These are phyloP conservation scores for Muscicapa striata DNA, from an alignment of 2,797 vertebrate genomes.

Conservation along the genomic window DNA sequence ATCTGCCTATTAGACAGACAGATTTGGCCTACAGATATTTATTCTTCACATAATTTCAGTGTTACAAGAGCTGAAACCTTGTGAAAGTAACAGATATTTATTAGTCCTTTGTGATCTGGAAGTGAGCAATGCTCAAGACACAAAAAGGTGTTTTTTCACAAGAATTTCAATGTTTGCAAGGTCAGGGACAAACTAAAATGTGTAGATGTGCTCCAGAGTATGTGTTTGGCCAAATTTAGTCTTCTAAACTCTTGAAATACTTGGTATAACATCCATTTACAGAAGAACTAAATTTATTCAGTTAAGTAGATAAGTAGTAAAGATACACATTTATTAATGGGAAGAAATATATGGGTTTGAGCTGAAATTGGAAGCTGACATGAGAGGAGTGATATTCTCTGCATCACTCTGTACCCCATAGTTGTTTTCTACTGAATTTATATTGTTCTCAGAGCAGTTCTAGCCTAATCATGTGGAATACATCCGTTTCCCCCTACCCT, in stretches of 20 bases:
- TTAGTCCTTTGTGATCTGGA: not conserved
- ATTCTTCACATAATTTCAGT: not conserved
- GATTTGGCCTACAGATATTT: not conserved
- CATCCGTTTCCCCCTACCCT: not conserved
- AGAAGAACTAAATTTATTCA: not conserved
- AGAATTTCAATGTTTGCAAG: not conserved
- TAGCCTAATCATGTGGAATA: not conserved
- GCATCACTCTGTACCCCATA: not conserved
- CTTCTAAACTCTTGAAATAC: not conserved
- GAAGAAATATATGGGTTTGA: not conserved
- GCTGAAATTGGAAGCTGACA: not conserved
- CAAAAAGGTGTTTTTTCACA: not conserved
- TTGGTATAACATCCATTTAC: not conserved
- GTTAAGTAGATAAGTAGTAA: not conserved
- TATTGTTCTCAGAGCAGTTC: not conserved
- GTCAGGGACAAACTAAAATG: not conserved
- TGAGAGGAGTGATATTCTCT: not conserved
- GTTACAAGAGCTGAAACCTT: not conserved
- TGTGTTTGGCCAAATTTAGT: not conserved
- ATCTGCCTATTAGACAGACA: not conserved
- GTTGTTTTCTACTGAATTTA: not conserved
- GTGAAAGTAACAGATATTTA: not conserved
- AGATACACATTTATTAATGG: fast-evolving
- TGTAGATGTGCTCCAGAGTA: not conserved
- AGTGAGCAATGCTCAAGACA: not conserved